These are phyloP conservation scores for Macaca mulatta DNA, from an alignment of 2,113 vertebrate species.

Conservation along the genomic window DNA sequence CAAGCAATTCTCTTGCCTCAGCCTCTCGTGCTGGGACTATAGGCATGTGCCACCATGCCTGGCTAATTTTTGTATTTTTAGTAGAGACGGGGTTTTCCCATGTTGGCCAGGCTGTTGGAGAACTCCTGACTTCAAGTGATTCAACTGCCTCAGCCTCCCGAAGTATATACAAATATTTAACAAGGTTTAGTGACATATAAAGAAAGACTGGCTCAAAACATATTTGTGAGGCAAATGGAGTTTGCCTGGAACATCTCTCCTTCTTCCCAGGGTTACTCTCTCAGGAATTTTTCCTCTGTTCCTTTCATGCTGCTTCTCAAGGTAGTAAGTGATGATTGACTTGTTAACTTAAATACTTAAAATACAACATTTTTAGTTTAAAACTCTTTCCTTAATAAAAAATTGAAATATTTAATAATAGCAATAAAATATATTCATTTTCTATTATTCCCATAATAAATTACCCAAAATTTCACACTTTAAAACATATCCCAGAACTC, in stretches of 20 bases:
- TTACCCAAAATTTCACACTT: neutral
- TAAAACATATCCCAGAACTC: neutral
- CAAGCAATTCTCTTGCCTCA: too few species aligned
- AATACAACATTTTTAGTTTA: neutral
- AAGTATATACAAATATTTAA: neutral
- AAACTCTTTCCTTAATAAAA: neutral
- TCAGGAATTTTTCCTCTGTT: neutral
- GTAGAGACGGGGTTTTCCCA: too few species aligned
- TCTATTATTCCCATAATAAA: neutral
- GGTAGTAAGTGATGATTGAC: neutral
- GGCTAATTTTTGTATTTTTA: too few species aligned
- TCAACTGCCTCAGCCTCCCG: too few species aligned
- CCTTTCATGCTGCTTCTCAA: neutral
- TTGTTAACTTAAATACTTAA: neutral
- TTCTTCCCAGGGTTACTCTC: neutral
- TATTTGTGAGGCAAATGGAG: neutral
- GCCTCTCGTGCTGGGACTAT: too few species aligned
- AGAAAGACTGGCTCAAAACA: neutral
- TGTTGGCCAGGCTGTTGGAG: too few species aligned
- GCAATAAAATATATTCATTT: neutral
- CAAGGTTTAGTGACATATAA: neutral
- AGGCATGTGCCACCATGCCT: too few species aligned
- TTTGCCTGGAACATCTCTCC: neutral
- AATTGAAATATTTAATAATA: neutral
- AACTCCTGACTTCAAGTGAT: too few species aligned